phyloP scores from a whole-genome alignment of 2,797 vertebrate genomes.

The Bufotes viridis region DNA sequence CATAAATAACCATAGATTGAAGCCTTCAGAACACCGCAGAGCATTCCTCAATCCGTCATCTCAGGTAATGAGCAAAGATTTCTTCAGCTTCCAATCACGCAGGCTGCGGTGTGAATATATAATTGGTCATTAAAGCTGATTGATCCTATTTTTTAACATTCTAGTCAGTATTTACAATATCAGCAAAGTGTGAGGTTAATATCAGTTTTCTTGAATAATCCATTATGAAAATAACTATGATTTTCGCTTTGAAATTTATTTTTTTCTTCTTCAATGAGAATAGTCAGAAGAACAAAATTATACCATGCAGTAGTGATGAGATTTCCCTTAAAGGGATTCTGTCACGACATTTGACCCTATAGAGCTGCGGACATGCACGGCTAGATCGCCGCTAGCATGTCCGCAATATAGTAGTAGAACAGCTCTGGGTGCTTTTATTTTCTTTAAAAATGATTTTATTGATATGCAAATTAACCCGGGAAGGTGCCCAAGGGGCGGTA shows the following conservation, averaged over 20 bases:
- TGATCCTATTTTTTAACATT: conserved; percentile 53
- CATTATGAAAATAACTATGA: background rate
- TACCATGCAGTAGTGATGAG: background rate
- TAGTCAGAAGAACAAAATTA: background rate
- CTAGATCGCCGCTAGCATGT: too few relatives aligned
- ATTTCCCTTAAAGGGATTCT: too few relatives aligned
- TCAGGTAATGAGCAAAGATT: conserved; percentile 37
- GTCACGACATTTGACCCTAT: too few relatives aligned
- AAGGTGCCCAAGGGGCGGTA: too few relatives aligned
- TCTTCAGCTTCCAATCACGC: conserved; percentile 22
- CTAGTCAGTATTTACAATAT: conserved; percentile 37
- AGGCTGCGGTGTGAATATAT: conserved; percentile 47
- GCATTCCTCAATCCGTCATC: conserved; percentile 27
- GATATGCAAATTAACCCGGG: too few relatives aligned
- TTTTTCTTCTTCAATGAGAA: background rate
- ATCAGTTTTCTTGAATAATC: background rate
- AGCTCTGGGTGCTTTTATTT: too few relatives aligned
- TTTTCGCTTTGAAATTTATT: background rate
- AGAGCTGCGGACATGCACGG: too few relatives aligned
- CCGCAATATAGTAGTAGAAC: too few relatives aligned
- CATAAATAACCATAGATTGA: background rate
- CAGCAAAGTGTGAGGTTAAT: background rate
- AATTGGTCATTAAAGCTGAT: conserved; percentile 55
- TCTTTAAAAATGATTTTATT: too few relatives aligned
- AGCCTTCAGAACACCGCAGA: background rate